Percentiles rank a stretch among this genome's conserved stretches.
phyloP scores from a whole-genome alignment of 2,113 vertebrate species.

The Furnarius figulus region DNA sequence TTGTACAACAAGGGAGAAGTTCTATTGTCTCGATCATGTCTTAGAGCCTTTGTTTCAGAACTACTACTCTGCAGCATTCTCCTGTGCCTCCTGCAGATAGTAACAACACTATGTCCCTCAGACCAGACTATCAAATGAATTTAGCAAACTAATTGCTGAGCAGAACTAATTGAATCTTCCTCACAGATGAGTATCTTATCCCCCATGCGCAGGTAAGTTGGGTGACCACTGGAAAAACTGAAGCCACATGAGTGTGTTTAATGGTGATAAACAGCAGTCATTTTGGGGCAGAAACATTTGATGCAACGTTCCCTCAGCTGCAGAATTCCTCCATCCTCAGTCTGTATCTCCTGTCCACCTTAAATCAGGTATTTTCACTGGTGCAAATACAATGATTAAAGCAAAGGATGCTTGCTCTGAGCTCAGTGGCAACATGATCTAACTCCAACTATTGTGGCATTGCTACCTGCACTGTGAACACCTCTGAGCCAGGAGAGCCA shows the following conservation, averaged over 20 bases:
- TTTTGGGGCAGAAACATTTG: neutral
- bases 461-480: neutral
- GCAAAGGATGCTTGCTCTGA: neutral
- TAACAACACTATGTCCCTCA: neutral
- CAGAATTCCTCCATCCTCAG: neutral
- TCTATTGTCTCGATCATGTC: neutral
- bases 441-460: rapidly evolving
- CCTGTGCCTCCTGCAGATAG: constrained; percentile 7
- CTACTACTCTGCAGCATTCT: neutral
- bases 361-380: neutral
- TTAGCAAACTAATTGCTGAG: constrained; percentile 18
- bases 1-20: neutral
- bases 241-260: neutral
- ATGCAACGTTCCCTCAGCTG: neutral
- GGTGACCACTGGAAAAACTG: neutral
- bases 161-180: constrained; percentile 33
- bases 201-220: neutral
- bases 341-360: neutral
- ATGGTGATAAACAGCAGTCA: constrained; percentile 25
- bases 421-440: neutral
- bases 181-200: constrained; percentile 19
- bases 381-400: neutral
- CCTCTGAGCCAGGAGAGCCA: neutral
- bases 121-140: neutral
- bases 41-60: constrained; percentile 14